Conservation (phyloP, 1,140 invertebrate species). For the Drosophila repleta region DNA sequence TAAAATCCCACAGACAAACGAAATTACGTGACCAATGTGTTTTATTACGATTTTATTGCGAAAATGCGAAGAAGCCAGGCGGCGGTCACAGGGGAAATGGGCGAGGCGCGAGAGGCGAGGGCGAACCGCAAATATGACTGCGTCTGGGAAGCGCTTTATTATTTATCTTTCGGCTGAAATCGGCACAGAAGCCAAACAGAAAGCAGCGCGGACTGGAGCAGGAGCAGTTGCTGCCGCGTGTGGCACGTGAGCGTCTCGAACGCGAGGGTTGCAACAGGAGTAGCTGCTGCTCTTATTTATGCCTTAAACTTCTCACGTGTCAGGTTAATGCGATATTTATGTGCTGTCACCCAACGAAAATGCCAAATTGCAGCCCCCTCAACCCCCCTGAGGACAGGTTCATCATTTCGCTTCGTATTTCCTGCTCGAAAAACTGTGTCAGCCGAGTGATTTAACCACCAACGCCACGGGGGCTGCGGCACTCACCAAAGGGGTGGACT, state of each 20-base stretch:
- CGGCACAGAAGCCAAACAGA: conserved; percentile 72
- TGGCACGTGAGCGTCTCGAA: conserved; percentile 64
- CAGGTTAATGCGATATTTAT: conserved; percentile 78
- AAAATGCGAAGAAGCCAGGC: conserved; percentile 79
- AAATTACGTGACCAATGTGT: conserved; percentile 84
- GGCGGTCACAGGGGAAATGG: conserved; percentile 17
- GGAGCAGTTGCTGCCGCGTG: conserved; percentile 38
- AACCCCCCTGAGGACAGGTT: conserved; percentile 46
- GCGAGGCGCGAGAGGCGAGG: conserved; percentile 3
- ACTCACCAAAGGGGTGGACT: conserved; percentile 52
- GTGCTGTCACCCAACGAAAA: conserved; percentile 23
- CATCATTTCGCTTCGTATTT: conserved; percentile 46
- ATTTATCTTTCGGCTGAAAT: conserved; percentile 81
- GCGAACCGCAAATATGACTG: conserved; percentile 78
- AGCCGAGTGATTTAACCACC: conserved; percentile 52
- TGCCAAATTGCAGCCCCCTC: neutral
- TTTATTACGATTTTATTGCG: conserved; percentile 84
- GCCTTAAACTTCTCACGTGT: conserved; percentile 62
- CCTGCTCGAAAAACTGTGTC: conserved; percentile 47
- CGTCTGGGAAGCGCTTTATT: conserved; percentile 72
- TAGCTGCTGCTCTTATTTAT: conserved; percentile 58
- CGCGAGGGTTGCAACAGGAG: conserved; percentile 64
- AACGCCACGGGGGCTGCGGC: conserved; percentile 23
- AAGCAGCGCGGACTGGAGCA: conserved; percentile 38
- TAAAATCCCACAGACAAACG: conserved; percentile 84